Evolutionary conservation across 2,113 vertebrate genomes (phyloP).

Genomic region (Panurus biarmicus): DNA sequence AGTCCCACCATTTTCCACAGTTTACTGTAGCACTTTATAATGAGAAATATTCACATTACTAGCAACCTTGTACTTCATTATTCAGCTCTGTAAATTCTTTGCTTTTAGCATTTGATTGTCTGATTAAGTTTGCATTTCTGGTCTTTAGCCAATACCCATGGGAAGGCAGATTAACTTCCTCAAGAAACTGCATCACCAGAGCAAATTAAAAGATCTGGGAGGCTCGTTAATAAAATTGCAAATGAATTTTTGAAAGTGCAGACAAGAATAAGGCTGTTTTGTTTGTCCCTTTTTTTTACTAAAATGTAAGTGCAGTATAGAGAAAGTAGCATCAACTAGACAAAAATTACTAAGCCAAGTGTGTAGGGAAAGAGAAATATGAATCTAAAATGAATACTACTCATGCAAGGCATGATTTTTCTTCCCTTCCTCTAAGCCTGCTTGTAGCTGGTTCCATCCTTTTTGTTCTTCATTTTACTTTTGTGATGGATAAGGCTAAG

Average conservation of each 20-base stretch:
- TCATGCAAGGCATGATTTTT: not conserved
- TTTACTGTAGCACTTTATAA: not conserved
- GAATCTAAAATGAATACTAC: not conserved
- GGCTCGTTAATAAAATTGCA: not conserved
- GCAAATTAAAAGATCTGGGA: not conserved
- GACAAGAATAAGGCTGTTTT: not conserved
- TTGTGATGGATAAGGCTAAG: not conserved
- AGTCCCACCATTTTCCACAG: not conserved
- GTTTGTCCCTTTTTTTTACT: not conserved
- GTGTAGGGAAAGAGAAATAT: not conserved
- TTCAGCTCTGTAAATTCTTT: not conserved
- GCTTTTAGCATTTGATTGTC: not conserved
- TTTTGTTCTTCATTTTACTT: not conserved
- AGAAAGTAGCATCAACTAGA: not conserved
- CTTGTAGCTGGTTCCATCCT: not conserved
- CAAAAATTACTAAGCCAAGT: not conserved
- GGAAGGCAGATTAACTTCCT: not conserved
- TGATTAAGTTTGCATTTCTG: not conserved
- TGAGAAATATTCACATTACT: not conserved
- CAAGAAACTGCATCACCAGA: not conserved
- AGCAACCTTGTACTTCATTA: not conserved
- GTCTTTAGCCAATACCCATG: not conserved
- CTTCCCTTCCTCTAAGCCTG: not conserved
- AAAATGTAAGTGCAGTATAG: not conserved
- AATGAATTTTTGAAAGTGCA: not conserved